Evolutionary conservation across 2,888 invertebrate species (phyloP).

Genomic region (Chouioia cunea): DNA sequence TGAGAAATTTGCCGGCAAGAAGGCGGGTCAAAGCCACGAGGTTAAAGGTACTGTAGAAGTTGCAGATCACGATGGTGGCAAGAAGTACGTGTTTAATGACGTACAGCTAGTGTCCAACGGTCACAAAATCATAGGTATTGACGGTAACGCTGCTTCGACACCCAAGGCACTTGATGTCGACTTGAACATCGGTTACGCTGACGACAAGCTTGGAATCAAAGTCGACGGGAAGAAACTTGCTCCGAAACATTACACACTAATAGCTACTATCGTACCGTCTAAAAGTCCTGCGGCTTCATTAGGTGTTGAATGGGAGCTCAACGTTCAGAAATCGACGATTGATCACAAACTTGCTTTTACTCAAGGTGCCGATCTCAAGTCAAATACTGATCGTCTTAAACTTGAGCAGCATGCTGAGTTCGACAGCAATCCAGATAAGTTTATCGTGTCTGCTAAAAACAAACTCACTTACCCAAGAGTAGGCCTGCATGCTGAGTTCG

Average conservation of each 20-base stretch:
- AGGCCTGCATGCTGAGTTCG: slow-evolving; percentile 66
- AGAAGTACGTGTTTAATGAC: slow-evolving; percentile 73
- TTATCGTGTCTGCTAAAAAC: slow-evolving; percentile 71
- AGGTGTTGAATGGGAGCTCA: slow-evolving; percentile 73
- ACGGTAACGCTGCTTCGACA: slow-evolving; percentile 70
- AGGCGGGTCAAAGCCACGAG: slow-evolving; percentile 66
- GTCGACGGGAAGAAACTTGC: slow-evolving; percentile 68
- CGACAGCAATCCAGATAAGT: slow-evolving; percentile 63
- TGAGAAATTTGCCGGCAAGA: slow-evolving; percentile 60
- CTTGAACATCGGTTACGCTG: slow-evolving; percentile 70
- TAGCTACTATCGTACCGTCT: slow-evolving; percentile 72
- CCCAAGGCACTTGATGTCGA: slow-evolving; percentile 69
- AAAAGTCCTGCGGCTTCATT: slow-evolving; percentile 75
- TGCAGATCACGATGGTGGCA: slow-evolving; percentile 66
- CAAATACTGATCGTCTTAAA: slow-evolving; percentile 72
- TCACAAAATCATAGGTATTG: slow-evolving; percentile 69
- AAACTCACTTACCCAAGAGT: slow-evolving; percentile 60
- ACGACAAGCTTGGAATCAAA: slow-evolving; percentile 69
- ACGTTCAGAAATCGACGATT: slow-evolving; percentile 61
- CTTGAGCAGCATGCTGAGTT: slow-evolving; percentile 57
- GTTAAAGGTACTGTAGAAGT: slow-evolving; percentile 72
- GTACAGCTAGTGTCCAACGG: slow-evolving; percentile 69
- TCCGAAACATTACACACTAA: slow-evolving; percentile 68
- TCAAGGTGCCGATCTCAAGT: slow-evolving; percentile 75
- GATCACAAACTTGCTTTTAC: slow-evolving; percentile 72